A percentile compares a stretch with the other conserved stretches of the same genome.
These are phyloP conservation scores for Coregonus sp. DNA, from an alignment of 2,797 vertebrate species.

Conservation along the genomic window DNA sequence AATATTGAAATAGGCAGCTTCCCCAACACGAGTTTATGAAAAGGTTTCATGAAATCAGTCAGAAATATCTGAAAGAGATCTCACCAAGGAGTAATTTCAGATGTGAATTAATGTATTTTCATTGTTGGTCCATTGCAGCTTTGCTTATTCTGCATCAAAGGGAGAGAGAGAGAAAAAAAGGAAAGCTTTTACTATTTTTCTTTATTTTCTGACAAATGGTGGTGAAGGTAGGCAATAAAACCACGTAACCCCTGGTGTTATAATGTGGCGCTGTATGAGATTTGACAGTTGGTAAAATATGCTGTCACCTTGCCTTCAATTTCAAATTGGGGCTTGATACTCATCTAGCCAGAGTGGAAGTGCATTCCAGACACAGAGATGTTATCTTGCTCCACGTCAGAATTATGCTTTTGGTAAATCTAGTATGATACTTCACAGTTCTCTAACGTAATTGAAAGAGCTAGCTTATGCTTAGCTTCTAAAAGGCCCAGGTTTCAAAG, in stretches of 20 bases:
- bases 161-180: neutral
- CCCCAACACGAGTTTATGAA: neutral
- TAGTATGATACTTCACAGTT: conserved; percentile 57
- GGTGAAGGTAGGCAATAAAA: conserved; percentile 44
- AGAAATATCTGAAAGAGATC: neutral
- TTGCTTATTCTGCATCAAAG: too few relatives aligned
- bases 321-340: conserved; percentile 61
- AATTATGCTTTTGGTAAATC: conserved; percentile 49
- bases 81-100: conserved; percentile 7
- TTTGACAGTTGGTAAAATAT: conserved; percentile 60
- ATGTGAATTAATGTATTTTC: conserved; percentile 30
- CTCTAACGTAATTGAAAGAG: conserved; percentile 46
- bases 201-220: conserved; percentile 57
- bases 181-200: conserved; percentile 5
- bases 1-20: neutral
- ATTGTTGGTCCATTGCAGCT: neutral
- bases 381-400: conserved; percentile 63
- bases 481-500: conserved; percentile 62
- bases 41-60: neutral
- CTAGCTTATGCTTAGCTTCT: conserved; percentile 34
- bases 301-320: conserved; percentile 33
- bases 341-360: conserved; percentile 55
- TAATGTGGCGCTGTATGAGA: conserved; percentile 65
- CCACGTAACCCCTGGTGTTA: conserved; percentile 31
- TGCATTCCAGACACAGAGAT: conserved; percentile 66